Evolutionary conservation across 2,113 vertebrate species (phyloP).

Genomic region (Stercorarius parasiticus): DNA sequence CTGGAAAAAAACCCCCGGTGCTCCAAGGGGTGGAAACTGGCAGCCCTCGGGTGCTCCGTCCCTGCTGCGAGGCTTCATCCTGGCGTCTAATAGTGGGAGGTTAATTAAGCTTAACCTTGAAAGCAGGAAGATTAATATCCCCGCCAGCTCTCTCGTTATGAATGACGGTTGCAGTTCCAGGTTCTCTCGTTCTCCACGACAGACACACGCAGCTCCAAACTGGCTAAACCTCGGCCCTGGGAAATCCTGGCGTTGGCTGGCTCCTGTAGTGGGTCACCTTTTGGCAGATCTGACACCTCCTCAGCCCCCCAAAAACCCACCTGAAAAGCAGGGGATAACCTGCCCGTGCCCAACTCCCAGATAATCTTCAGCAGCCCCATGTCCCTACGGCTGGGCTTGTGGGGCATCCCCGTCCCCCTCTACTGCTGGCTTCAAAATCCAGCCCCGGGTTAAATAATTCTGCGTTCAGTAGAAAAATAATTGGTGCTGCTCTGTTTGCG

Average conservation of each 20-base stretch:
- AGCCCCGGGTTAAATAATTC: background rate
- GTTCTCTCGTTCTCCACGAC: background rate
- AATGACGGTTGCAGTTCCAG: background rate
- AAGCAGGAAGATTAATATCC: background rate
- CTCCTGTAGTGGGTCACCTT: background rate
- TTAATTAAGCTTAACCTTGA: background rate
- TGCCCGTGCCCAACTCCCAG: background rate
- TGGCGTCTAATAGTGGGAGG: background rate
- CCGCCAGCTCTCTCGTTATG: background rate
- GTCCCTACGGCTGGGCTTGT: fast-evolving
- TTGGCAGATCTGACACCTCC: background rate
- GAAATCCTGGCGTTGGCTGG: background rate
- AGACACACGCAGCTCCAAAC: background rate
- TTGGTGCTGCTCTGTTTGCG: background rate
- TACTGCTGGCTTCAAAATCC: background rate
- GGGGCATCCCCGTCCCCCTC: background rate
- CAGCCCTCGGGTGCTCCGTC: fast-evolving
- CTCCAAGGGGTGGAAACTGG: background rate
- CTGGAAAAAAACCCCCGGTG: background rate
- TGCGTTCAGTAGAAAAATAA: background rate
- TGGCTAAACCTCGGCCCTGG: background rate
- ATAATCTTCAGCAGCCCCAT: background rate
- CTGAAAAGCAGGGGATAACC: background rate
- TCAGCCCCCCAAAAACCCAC: background rate
- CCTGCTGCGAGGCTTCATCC: background rate